Conservation (phyloP, 2,888 invertebrate genomes). For the Seira ritae region DNA sequence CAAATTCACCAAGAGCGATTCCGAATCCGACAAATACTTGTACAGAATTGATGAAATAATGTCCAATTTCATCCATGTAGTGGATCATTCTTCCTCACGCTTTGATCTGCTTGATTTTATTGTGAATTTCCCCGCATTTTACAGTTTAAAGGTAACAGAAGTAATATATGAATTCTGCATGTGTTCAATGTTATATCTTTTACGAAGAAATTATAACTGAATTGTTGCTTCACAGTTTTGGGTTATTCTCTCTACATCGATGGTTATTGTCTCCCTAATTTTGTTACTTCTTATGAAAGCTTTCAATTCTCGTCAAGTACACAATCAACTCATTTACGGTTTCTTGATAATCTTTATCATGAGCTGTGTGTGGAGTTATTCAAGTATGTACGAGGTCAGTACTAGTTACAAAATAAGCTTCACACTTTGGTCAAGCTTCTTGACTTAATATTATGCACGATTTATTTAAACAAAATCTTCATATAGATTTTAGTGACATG, state of each 20-base stretch:
- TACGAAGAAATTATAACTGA: background rate
- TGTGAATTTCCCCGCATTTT: conserved; percentile 49
- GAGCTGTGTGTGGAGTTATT: conserved; percentile 71
- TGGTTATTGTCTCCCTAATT: conserved; percentile 55
- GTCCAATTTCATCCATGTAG: conserved; percentile 68
- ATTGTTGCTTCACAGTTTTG: conserved; percentile 61
- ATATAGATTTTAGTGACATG: no score
- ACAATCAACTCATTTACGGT: conserved; percentile 58
- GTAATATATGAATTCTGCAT: no score
- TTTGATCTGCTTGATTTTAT: conserved; percentile 51
- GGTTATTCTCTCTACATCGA: conserved; percentile 54
- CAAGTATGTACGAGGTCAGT: conserved; percentile 62
- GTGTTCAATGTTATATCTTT: no score
- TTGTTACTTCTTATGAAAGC: conserved; percentile 48
- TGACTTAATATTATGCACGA: background rate
- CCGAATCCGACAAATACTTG: conserved; percentile 59
- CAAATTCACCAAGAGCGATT: conserved; percentile 61
- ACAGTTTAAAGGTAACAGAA: conserved; percentile 64
- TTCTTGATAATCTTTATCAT: conserved; percentile 66
- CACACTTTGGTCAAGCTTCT: background rate
- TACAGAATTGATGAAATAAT: conserved; percentile 67
- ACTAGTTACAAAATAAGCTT: background rate
- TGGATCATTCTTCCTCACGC: conserved; percentile 49
- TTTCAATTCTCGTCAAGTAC: conserved; percentile 34
- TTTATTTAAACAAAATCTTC: no score